These are phyloP conservation scores for Tarsius wallacei DNA, from an alignment of 2,797 vertebrate genomes.

Conservation along the genomic window DNA sequence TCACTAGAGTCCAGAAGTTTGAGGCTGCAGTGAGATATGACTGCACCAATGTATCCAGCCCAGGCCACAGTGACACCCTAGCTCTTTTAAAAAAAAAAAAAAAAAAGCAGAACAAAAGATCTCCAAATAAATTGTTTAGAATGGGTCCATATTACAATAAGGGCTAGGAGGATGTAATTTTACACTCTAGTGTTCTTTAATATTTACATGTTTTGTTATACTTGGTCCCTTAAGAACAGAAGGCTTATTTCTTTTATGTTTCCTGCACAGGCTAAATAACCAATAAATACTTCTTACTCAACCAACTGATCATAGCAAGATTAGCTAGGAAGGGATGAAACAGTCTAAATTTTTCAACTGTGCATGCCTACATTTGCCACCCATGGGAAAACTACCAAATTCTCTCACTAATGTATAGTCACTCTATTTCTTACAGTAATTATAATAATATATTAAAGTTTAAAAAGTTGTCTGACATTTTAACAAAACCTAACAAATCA, in stretches of 20 bases:
- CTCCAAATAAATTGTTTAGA: slow-evolving; percentile 39
- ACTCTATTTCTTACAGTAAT: slow-evolving; percentile 38
- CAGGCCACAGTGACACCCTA: too few relatives aligned
- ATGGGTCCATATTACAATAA: background rate
- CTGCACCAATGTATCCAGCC: too few relatives aligned
- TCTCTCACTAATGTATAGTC: background rate
- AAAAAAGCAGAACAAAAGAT: slow-evolving; percentile 29
- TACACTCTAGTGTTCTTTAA: background rate
- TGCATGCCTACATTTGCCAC: background rate
- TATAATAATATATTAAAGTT: slow-evolving; percentile 10
- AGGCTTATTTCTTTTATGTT: slow-evolving; percentile 40
- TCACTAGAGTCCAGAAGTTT: too few relatives aligned
- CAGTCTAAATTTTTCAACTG: background rate
- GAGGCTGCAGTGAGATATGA: too few relatives aligned
- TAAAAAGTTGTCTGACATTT: slow-evolving; percentile 52
- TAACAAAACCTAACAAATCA: slow-evolving; percentile 56
- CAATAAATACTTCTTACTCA: slow-evolving; percentile 10
- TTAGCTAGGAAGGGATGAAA: slow-evolving; percentile 3
- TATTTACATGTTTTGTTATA: slow-evolving; percentile 29
- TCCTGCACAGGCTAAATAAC: slow-evolving; percentile 7
- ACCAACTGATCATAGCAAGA: slow-evolving; percentile 17
- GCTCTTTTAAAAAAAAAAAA: slow-evolving; percentile 18
- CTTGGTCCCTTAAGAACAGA: slow-evolving; percentile 12
- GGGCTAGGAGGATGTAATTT: background rate
- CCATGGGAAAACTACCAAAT: background rate